Evolutionary conservation across 2,888 invertebrate species (phyloP).

Genomic region (Microdon myrmicae): DNA sequence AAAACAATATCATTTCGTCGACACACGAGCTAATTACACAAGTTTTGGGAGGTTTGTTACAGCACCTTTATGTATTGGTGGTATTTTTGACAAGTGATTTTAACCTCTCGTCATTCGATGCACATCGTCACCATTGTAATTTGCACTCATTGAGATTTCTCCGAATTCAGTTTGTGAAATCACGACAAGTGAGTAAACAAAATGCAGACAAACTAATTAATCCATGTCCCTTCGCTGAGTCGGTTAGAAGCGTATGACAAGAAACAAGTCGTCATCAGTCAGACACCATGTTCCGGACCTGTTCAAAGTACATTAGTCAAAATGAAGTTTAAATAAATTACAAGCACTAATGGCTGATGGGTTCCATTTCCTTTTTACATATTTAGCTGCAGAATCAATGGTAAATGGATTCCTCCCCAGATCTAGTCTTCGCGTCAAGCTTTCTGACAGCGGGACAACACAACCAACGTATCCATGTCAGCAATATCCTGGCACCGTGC

Average conservation of each 20-base stretch:
- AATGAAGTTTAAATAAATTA: slow-evolving; percentile 51
- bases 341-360: slow-evolving; percentile 49
- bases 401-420: slow-evolving; percentile 14
- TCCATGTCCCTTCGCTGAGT: slow-evolving; percentile 21
- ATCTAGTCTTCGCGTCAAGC: slow-evolving; percentile 32
- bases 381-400: slow-evolving; percentile 42
- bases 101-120: too few relatives aligned
- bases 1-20: too few relatives aligned
- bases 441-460: slow-evolving; percentile 34
- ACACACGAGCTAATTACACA: too few relatives aligned
- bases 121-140: too few relatives aligned
- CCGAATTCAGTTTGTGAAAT: too few relatives aligned
- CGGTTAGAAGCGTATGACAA: slow-evolving; percentile 16
- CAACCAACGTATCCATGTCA: slow-evolving; percentile 32
- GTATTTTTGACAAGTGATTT: too few relatives aligned
- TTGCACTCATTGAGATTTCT: too few relatives aligned
- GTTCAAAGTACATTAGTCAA: slow-evolving; percentile 48
- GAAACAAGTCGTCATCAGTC: slow-evolving; percentile 4
- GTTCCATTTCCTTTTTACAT: slow-evolving; percentile 45
- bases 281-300: slow-evolving; percentile 4
- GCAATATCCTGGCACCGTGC: slow-evolving; percentile 42
- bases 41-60: too few relatives aligned
- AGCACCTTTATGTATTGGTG: too few relatives aligned
- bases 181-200: slow-evolving; percentile 41
- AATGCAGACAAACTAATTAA: slow-evolving; percentile 30